Base-by-base conservation (phyloP, 1,140 invertebrate species). In the Apis dorsata region DNA sequence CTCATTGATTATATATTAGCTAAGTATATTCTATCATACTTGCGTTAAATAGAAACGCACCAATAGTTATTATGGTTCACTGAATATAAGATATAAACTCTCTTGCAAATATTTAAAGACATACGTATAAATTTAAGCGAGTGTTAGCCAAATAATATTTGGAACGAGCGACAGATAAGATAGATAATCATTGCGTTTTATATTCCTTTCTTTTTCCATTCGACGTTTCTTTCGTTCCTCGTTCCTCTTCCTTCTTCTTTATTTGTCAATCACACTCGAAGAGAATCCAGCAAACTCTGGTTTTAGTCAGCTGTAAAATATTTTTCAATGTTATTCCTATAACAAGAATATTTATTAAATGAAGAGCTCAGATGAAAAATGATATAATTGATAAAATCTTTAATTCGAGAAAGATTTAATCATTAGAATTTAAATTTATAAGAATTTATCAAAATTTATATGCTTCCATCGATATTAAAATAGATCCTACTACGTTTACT, bases 131-230 rank as follows among this genome's bases (percentile, higher is more conserved):
- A 72, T 72, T 28, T 53, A 19, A 19, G 53, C 34, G 24, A 57
- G 10, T 21, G 70, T 34, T 19, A 57, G 70, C 24, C 21, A 17
- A 74, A 59, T 19, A 8, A 28, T 19, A 17, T 72, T 73, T 13
- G 49, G 12, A 51, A 65, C n/a, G 60, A 65, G 49, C 74, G 44
- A 24, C 74, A 65, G 60, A 65, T 53, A 53, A 65, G 62, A 62
- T 19, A 34, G 34, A 59, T 24, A 19, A 65, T 19, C 74, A 17
- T 51, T 49, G 24, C 44, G 53, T 34, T 73, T 21, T 21, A 12
- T 21, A 60, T 51, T 63, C 60, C 10, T 28, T 62, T 62, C 44
- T 51, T 60, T 49, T 75, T 60, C 44, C n/a, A 55, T 28, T 1
- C 51, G 15, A 21, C 10, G 21, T 60, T 57, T 53, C 13, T 55